phyloP scores from a whole-genome alignment of 2,888 invertebrate species.

The Campoletis raptor region DNA sequence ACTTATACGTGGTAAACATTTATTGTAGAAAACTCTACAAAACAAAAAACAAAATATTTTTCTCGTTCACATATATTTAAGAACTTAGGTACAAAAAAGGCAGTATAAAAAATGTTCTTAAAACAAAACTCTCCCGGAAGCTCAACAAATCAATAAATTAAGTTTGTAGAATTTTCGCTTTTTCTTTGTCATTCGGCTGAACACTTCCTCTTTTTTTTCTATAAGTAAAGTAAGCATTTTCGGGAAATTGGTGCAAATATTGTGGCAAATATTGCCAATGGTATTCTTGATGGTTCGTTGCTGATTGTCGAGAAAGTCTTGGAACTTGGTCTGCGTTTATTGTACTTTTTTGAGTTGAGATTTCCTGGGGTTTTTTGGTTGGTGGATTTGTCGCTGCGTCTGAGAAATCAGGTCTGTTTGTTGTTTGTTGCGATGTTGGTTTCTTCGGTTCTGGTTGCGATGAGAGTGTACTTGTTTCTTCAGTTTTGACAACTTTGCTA shows the following conservation, averaged over 20 bases:
- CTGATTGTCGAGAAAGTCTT: neutral
- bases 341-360: neutral
- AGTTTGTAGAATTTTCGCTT: neutral
- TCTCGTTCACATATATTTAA: neutral
- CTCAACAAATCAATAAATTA: neutral
- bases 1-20: no score
- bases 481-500: neutral
- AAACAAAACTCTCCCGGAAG: neutral
- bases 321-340: neutral
- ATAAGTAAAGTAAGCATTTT: neutral
- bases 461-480: neutral
- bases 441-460: neutral
- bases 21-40: no score
- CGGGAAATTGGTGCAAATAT: neutral
- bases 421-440: neutral
- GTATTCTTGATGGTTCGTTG: neutral
- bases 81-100: neutral
- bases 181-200: neutral
- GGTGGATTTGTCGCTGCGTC: neutral
- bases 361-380: neutral
- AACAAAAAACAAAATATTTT: neutral
- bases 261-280: constrained; percentile 6
- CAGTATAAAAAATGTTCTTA: neutral
- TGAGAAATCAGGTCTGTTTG: neutral
- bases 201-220: neutral